These are phyloP conservation scores for Phengaris alcon DNA, from an alignment of 2,888 invertebrate species.

Conservation along the genomic window DNA sequence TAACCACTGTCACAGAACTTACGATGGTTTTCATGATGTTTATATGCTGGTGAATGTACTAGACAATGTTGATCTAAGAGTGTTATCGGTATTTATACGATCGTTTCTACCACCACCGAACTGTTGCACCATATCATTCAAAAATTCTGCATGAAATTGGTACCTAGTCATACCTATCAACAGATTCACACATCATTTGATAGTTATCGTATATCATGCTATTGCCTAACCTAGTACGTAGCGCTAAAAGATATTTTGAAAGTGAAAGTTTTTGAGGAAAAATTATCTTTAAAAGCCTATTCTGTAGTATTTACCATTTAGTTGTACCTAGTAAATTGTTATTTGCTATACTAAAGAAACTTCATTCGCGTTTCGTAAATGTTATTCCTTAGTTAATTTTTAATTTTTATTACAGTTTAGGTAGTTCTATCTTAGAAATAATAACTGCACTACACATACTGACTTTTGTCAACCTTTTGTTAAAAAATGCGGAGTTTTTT, in stretches of 20 bases:
- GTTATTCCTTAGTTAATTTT: not conserved
- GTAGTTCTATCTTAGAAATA: not conserved
- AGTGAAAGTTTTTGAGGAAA: slow-evolving; percentile 22
- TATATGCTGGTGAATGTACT: slow-evolving; percentile 64
- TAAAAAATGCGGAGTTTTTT: not conserved
- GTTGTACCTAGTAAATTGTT: not conserved
- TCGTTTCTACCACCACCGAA: slow-evolving; percentile 68
- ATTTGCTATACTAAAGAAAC: not conserved
- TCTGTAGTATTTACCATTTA: not conserved
- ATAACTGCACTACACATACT: too few species aligned
- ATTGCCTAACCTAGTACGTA: not conserved
- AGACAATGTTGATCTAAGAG: slow-evolving; percentile 71
- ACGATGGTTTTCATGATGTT: slow-evolving; percentile 74
- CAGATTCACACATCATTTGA: slow-evolving; percentile 42
- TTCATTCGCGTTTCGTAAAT: not conserved
- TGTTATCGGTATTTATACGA: slow-evolving; percentile 69
- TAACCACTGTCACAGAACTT: slow-evolving; percentile 65
- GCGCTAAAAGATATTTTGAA: slow-evolving; percentile 21
- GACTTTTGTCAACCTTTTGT: not conserved
- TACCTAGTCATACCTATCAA: slow-evolving; percentile 49
- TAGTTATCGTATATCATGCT: slow-evolving; percentile 22
- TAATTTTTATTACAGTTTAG: not conserved
- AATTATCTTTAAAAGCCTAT: not conserved
- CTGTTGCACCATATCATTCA: slow-evolving; percentile 72
- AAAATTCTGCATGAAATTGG: slow-evolving; percentile 59